Conservation (phyloP, 2,888 invertebrate genomes). For the Teleogryllus oceanicus region DNA sequence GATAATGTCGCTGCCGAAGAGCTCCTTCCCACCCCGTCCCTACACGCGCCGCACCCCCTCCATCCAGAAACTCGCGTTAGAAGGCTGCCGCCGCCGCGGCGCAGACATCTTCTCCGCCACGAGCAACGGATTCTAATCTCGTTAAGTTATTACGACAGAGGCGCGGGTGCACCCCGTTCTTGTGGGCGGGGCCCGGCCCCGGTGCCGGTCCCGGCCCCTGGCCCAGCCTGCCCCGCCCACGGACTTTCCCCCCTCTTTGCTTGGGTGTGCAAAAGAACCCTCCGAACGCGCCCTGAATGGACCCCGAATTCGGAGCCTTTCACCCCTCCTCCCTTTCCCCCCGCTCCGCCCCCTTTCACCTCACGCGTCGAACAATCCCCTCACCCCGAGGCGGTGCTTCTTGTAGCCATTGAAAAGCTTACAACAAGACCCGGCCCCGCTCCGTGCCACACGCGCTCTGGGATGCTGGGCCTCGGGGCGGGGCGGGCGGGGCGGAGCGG, state of each 20-base stretch:
- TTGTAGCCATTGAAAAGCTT: neutral
- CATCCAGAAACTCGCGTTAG: neutral
- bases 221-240: neutral
- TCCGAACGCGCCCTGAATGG: neutral
- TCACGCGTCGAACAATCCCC: neutral
- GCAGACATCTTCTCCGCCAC: neutral
- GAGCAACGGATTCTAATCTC: neutral
- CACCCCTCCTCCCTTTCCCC: neutral
- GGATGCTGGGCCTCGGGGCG: too few species aligned
- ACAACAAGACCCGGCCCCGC: neutral
- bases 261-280: neutral
- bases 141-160: conserved; percentile 2
- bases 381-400: neutral
- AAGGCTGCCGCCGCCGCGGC: neutral
- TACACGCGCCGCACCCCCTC: neutral
- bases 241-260: neutral
- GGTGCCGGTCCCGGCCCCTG: neutral
- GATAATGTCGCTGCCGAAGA: neutral
- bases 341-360: neutral
- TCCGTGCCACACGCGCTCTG: too few species aligned
- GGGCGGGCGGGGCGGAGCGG: too few species aligned
- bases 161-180: neutral
- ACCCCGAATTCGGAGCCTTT: neutral
- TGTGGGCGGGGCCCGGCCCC: neutral
- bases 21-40: neutral